Base-by-base conservation (phyloP, 2,113 vertebrate genomes). In the Rhinoderma darwinii region DNA sequence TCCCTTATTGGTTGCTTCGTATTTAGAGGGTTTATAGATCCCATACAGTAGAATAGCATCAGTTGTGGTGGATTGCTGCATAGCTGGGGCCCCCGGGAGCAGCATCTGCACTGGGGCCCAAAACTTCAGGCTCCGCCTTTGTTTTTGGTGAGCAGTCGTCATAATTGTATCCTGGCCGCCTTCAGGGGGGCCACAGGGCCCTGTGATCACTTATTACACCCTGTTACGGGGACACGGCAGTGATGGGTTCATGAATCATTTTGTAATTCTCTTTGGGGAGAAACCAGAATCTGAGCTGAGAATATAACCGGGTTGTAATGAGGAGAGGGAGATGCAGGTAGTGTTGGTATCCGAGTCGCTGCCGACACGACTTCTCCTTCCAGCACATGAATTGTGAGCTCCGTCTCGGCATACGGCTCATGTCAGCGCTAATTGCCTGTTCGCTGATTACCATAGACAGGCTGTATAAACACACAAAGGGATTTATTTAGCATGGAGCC, bases 381-480 rank as follows among this genome's bases (percentile, higher is more conserved):
- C 70, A 41, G 70, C 35, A 2, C 15, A 8, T 37, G 17, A 9
- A 47, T 47, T 61, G 7, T 25, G 78, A 39, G 20, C 5, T 18
- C 7, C 20, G 18, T 4, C 27, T 20, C 54, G 15, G 54, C 25
- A 63, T 63, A 43, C 4, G 81, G n/a, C 41, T 44, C 41, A 70
- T 30, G 59, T 66, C 39, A 43, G 59, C 20, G 59, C 37, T 68
- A 70, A 83, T 68, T 83, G 63, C 37, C 61, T 50, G 63, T 14
- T 6, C 15, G 47, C 61, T 66, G 56, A 68, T 66, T 68, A 35
- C 61, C 56, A 25, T 68, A 37, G 30, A 80, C 27, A n/a, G 30
- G 15, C 32, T 30, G 20, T 20, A 25, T 80, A 82, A 66, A 47
- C 61, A 47, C 80, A 20, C 59, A 27, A 22, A n/a, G 63, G 27